These are phyloP conservation scores for Nemurella pictetii DNA, from an alignment of 2,888 invertebrate species.

Conservation along the genomic window DNA sequence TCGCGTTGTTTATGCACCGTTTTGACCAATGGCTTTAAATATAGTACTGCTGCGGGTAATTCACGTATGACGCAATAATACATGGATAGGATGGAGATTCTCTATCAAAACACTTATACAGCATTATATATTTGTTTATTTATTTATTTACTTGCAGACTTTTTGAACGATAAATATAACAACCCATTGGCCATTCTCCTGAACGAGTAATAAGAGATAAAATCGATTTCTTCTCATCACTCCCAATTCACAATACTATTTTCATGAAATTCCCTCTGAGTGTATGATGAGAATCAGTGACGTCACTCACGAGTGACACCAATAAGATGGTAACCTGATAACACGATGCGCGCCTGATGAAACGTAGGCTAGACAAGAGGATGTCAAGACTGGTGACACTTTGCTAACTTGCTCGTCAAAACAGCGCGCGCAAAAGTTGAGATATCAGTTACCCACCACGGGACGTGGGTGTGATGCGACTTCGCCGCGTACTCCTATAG, in stretches of 20 bases:
- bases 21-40: neutral
- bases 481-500: neutral
- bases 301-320: neutral
- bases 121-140: no score
- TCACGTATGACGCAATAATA: neutral
- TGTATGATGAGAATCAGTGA: neutral
- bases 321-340: neutral
- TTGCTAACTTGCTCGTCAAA: slow-evolving; percentile 13
- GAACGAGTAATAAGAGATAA: no score
- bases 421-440: neutral
- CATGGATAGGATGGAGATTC: neutral
- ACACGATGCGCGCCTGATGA: neutral
- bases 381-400: neutral
- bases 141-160: no score
- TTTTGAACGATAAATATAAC: no score
- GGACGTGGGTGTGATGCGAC: no score
- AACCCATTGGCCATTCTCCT: neutral
- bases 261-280: neutral
- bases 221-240: no score
- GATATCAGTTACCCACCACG: neutral
- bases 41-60: neutral
- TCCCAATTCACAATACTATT: no score
- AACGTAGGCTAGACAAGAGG: neutral
- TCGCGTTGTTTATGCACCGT: neutral
- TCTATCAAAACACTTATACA: no score